Evolutionary conservation across 2,888 invertebrate genomes (phyloP).

Genomic region (Ptilodon capucinus): DNA sequence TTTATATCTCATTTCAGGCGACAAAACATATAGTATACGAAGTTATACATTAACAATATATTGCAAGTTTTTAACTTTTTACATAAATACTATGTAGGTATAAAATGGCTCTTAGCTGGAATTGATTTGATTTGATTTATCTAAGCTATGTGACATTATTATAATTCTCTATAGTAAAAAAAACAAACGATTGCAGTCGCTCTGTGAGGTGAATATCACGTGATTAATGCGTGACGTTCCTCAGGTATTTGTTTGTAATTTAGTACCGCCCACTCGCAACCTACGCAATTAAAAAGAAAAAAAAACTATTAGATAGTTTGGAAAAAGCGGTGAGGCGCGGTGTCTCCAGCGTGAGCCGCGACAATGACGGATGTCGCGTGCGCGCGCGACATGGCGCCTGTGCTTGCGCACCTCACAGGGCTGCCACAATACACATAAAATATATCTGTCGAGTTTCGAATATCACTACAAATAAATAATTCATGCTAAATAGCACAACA

Average conservation of each 20-base stretch:
- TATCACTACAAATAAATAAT: no score
- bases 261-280: constrained; percentile 20
- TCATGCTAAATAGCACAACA: no score
- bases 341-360: constrained; percentile 30
- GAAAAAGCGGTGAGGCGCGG: constrained; percentile 13
- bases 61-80: no score
- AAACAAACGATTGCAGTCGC: constrained; percentile 8
- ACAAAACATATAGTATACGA: no score
- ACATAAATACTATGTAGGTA: no score
- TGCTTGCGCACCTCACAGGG: constrained; percentile 32
- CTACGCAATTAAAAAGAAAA: constrained; percentile 18
- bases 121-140: no score
- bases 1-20: no score
- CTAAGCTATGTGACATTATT: no score
- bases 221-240: constrained; percentile 25
- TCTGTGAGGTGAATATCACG: constrained; percentile 36
- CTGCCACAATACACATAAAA: constrained; percentile 14
- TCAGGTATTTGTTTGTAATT: constrained; percentile 28
- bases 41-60: no score
- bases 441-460: no score
- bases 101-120: no score
- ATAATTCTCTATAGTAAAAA: not conserved
- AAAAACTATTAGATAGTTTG: constrained; percentile 15
- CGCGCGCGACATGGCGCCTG: constrained; percentile 46
- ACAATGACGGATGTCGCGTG: constrained; percentile 54